Conservation (phyloP, 2,888 invertebrate species). For the Myopa tessellatipennis region DNA sequence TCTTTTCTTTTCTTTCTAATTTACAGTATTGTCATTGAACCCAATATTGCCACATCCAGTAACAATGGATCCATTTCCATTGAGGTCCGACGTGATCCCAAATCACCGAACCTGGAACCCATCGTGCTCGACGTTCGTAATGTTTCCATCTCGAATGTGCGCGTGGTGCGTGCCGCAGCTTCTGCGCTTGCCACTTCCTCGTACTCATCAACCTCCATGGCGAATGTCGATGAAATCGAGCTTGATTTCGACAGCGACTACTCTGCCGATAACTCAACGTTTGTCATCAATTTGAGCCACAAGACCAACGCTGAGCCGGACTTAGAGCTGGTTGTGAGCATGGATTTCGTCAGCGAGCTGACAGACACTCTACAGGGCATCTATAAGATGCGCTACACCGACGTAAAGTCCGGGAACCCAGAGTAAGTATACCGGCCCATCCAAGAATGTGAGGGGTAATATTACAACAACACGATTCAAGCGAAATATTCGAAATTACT, state of each 20-base stretch:
- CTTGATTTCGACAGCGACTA: conserved; percentile 64
- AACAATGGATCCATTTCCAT: conserved; percentile 65
- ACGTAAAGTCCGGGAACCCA: conserved; percentile 61
- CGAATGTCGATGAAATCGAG: conserved; percentile 56
- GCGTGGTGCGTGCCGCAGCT: conserved; percentile 54
- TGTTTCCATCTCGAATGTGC: conserved; percentile 63
- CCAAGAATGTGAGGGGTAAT: background rate
- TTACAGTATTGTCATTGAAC: conserved; percentile 65
- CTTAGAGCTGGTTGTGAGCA: conserved; percentile 67
- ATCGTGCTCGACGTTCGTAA: conserved; percentile 67
- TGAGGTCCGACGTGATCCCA: conserved; percentile 60
- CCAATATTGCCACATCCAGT: conserved; percentile 60
- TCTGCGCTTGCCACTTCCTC: conserved; percentile 8
- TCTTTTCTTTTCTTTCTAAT: conserved; percentile 18
- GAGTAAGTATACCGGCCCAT: conserved; percentile 62
- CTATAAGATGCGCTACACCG: conserved; percentile 70
- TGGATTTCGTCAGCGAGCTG: conserved; percentile 71
- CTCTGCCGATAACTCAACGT: conserved; percentile 62
- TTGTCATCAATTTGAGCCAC: conserved; percentile 56
- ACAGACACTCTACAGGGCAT: conserved; percentile 71
- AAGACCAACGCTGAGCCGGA: conserved; percentile 49
- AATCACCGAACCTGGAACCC: conserved; percentile 59
- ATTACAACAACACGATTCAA: too few relatives aligned
- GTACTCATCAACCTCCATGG: conserved; percentile 5
- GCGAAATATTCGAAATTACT: background rate